Conservation (phyloP, 2,888 invertebrate genomes). For the Drosophila atroscutellata region DNA sequence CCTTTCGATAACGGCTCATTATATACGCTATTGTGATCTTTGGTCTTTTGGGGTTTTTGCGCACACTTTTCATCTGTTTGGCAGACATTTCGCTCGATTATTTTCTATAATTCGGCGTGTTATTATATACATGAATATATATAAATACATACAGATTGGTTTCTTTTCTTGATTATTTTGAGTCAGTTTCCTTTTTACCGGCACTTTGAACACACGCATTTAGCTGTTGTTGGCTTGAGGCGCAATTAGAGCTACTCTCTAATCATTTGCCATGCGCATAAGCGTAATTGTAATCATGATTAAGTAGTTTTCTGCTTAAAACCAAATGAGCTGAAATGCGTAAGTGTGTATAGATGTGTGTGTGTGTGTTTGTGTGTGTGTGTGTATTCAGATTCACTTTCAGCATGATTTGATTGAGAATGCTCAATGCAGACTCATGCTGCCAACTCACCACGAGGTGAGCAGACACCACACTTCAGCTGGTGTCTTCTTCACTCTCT, state of each 20-base stretch:
- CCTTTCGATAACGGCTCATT: conserved; percentile 64
- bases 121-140: conserved; percentile 6
- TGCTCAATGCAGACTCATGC: conserved; percentile 37
- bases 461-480: conserved; percentile 10
- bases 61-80: conserved; percentile 41
- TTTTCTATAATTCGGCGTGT: conserved; percentile 10
- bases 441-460: conserved; percentile 55
- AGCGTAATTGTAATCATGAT: conserved; percentile 51
- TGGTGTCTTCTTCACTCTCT: conserved; percentile 41
- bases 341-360: conserved; percentile 1
- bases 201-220: conserved; percentile 26
- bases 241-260: conserved; percentile 61
- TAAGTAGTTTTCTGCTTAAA: conserved; percentile 48
- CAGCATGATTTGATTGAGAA: conserved; percentile 71
- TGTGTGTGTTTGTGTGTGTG: conserved; percentile 15
- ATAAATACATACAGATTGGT: conserved; percentile 2
- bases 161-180: conserved; percentile 10
- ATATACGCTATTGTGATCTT: conserved; percentile 54
- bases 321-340: conserved; percentile 57
- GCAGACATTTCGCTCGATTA: conserved; percentile 40
- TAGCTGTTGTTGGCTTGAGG: conserved; percentile 43
- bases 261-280: conserved; percentile 27
- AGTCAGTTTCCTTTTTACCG: conserved; percentile 16
- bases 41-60: conserved; percentile 12
- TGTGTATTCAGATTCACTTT: conserved; percentile 74